Evolutionary conservation across 2,113 vertebrate species (phyloP), one percentile per base, ranked within the genome.

Genomic region (Murina feae): DNA sequence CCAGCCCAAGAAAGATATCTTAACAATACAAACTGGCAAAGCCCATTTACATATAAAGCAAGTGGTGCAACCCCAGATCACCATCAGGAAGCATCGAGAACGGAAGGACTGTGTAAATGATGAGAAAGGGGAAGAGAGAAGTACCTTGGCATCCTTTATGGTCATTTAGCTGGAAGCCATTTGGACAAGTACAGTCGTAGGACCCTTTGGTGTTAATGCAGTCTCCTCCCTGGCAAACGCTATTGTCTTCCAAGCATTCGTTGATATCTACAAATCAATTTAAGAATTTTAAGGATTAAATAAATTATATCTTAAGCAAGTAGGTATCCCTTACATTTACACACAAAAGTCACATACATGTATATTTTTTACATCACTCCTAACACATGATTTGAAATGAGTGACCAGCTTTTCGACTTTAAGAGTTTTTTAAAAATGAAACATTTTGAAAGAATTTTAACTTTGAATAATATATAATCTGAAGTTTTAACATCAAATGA

Each of bases 171-270:
- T 98, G 98, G 98, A 99, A 99, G 12, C 99, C 99, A 10, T 92
- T 96, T 0, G 98, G 99, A 95, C 99, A 99, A 88, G 95, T 98
- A 75, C 99, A 99, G 39, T 98, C 98, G 96, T 99, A 99, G 47
- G 99, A 99, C 10, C 99, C 99, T 9, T 98, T 95, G 1, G 98
- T 99, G 96, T 99, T 99, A 32, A 99, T 97, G 95, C 99, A 99
- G 90, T 97, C 98, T 72, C 99, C 99, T 76, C 97, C 97, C 74
- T 97, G 98, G 97, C 99, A 99, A 87, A 98, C 96, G 51, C 95
- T 93, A 4, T 88, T 79, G 47, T 98, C 98, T 96, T 99, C 98
- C 92, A 98, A 94, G 96, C 99, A 99, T 97, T 99, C 99, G 39
- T 99, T 98, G 97, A 99, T 98, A 98, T 99, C 99, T 99, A 97